phyloP scores from a whole-genome alignment of 2,797 vertebrate species.

The Decapterus maruadsi region DNA sequence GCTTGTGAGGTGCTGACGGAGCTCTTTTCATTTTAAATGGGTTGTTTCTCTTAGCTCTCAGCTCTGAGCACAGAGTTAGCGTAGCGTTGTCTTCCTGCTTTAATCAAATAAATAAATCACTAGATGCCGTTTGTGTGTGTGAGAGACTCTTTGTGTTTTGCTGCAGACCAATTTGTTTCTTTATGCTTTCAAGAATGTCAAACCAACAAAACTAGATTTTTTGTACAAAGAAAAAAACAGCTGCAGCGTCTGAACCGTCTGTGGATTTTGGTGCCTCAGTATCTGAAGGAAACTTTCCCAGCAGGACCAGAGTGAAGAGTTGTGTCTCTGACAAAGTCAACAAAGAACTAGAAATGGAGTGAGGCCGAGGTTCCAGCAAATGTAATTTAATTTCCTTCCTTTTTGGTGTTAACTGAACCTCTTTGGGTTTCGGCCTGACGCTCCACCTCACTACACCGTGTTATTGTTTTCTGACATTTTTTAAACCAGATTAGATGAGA shows the following conservation, averaged over 20 bases:
- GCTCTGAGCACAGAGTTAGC: not conserved
- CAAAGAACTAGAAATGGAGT: no score
- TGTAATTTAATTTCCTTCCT: not conserved
- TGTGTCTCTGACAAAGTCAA: no score
- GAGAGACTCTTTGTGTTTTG: not conserved
- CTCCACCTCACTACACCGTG: not conserved
- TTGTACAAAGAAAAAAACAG: not conserved
- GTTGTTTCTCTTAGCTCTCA: not conserved
- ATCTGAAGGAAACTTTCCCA: not conserved
- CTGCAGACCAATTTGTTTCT: not conserved
- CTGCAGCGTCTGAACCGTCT: not conserved
- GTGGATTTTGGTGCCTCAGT: not conserved
- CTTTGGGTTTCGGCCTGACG: not conserved
- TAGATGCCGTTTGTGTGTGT: no score
- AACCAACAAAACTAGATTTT: not conserved
- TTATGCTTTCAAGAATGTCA: not conserved
- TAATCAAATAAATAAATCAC: not conserved
- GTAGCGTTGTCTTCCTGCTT: not conserved
- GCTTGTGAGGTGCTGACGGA: not conserved
- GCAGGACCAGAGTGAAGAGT: no score
- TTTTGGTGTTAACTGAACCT: not conserved
- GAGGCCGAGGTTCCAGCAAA: not conserved
- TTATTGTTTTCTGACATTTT: no score
- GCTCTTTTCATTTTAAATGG: not conserved
- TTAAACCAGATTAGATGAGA: not conserved